Conservation (phyloP, 37 sponge, comb jelly and placozoan genomes). For the Petrosia ficiformis region DNA sequence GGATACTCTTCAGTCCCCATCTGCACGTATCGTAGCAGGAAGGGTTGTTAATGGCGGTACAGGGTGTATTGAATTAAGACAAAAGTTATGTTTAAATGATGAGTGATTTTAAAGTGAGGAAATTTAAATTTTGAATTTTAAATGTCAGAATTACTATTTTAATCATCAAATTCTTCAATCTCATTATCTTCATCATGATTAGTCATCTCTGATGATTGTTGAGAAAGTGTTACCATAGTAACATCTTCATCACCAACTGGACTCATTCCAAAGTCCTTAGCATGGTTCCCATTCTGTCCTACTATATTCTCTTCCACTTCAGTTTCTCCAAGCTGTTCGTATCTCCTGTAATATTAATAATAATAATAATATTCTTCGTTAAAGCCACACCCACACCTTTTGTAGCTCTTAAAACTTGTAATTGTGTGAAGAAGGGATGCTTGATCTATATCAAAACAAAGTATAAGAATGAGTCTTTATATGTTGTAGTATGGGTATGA, state of each 20-base stretch:
- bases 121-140: background rate
- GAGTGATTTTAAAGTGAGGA: background rate
- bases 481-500: background rate
- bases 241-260: no score
- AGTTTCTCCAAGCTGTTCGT: no score
- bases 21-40: constrained; percentile 82
- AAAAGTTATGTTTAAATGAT: background rate
- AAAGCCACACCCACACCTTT: background rate
- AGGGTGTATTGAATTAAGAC: constrained; percentile 63
- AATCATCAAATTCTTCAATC: constrained; percentile 63
- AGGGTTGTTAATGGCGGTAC: constrained; percentile 77
- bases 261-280: no score
- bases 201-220: background rate
- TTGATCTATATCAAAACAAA: constrained; percentile 8
- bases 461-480: background rate
- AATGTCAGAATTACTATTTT: background rate
- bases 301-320: background rate
- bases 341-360: background rate
- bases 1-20: constrained; percentile 78
- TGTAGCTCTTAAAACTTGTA: background rate
- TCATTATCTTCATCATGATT: constrained; percentile 12
- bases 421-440: background rate
- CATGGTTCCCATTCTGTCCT: background rate
- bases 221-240: no score
- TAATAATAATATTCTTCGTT: background rate